Evolutionary conservation across 2,113 vertebrate genomes (phyloP).

Genomic region (Heptranchias perlo): DNA sequence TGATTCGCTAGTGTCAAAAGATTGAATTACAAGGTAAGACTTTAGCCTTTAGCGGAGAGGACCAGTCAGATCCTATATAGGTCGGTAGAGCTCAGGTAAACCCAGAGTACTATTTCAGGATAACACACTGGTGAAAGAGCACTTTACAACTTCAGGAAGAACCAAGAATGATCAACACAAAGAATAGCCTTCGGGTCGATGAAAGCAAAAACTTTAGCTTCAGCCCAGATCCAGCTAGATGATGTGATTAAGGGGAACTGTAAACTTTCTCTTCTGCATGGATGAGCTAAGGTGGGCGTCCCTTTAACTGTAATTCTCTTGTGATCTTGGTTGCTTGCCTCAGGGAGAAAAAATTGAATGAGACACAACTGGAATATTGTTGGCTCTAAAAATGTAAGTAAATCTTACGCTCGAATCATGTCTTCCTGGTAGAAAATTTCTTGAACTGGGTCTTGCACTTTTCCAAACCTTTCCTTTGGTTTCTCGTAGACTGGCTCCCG

Average conservation of each 20-base stretch:
- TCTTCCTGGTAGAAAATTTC: conserved; percentile 80
- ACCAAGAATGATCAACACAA: neutral
- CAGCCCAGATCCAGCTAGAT: too few species aligned
- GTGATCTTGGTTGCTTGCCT: neutral
- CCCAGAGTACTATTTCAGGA: too few species aligned
- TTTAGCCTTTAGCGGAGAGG: too few species aligned
- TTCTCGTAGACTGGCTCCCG: conserved; percentile 61
- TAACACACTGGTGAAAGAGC: neutral
- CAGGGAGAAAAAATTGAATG: neutral
- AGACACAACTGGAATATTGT: neutral
- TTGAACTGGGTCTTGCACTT: conserved; percentile 49
- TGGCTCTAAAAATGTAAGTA: neutral
- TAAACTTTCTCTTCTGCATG: neutral
- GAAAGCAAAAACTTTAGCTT: neutral
- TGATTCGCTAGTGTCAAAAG: too few species aligned
- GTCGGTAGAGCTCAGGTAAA: too few species aligned
- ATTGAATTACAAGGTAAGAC: too few species aligned
- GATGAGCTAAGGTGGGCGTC: neutral
- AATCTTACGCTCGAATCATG: conserved; percentile 77
- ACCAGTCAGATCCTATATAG: too few species aligned
- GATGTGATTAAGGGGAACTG: neutral
- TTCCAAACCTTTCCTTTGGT: conserved; percentile 44
- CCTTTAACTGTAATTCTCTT: neutral
- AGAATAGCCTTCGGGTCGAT: neutral
- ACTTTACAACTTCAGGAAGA: neutral